These are phyloP conservation scores for Helicoverpa armigera DNA, from an alignment of 1,140 invertebrate genomes.

Conservation along the genomic window DNA sequence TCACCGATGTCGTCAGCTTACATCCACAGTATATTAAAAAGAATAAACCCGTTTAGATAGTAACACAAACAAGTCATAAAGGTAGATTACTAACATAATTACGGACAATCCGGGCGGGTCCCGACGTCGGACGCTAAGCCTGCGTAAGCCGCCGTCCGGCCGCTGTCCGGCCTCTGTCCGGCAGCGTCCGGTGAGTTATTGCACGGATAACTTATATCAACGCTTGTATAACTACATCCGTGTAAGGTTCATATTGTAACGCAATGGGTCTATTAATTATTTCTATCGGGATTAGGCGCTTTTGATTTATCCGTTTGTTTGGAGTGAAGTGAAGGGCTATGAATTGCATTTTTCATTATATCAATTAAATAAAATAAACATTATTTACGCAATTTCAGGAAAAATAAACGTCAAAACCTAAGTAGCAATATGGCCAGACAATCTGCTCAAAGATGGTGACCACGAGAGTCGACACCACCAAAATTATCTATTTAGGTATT, in stretches of 20 bases:
- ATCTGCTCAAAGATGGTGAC: too few relatives aligned
- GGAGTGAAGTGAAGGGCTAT: too few relatives aligned
- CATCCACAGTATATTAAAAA: too few relatives aligned
- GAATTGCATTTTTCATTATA: too few relatives aligned
- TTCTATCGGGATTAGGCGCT: neutral
- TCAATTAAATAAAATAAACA: too few relatives aligned
- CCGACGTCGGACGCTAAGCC: constrained; percentile 47
- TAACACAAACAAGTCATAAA: constrained; percentile 42
- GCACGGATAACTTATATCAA: constrained; percentile 47
- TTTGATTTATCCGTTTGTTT: neutral
- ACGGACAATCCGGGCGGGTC: constrained; percentile 21
- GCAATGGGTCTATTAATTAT: constrained; percentile 21
- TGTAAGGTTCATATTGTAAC: constrained; percentile 13
- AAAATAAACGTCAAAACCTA: too few relatives aligned
- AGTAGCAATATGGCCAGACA: too few relatives aligned
- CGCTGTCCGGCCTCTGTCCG: constrained; percentile 20
- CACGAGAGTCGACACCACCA: too few relatives aligned
- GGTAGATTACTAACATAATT: constrained; percentile 49
- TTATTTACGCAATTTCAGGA: too few relatives aligned
- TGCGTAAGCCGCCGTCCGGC: constrained; percentile 38
- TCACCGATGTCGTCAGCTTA: too few relatives aligned
- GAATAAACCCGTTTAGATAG: constrained; percentile 15
- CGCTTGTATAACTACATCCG: constrained; percentile 33
- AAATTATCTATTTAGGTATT: too few relatives aligned
- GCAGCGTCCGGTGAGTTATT: constrained; percentile 51